A percentile compares a stretch with the other conserved stretches of the same genome.
Evolutionary conservation across 2,888 invertebrate species (phyloP).

Genomic region (Lepidochrysops patricia): DNA sequence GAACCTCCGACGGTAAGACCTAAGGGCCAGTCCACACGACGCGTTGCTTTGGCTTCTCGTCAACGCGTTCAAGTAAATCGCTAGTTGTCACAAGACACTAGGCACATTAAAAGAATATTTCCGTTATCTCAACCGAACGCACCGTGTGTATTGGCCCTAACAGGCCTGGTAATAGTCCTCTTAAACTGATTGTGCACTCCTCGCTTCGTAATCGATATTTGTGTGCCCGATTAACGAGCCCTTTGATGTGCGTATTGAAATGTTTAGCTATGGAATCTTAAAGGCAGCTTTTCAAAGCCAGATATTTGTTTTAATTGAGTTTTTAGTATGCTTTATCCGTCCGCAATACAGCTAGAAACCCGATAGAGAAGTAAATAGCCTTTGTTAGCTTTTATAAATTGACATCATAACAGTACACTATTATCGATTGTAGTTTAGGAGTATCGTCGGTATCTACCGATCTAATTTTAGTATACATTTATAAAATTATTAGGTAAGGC

Average conservation of each 20-base stretch:
- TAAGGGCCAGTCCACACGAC: constrained; percentile 25
- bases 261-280: not conserved
- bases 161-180: constrained; percentile 29
- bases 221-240: constrained; percentile 1
- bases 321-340: not conserved
- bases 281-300: constrained; percentile 6
- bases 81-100: not conserved
- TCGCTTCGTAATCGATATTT: constrained; percentile 30
- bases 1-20: constrained; percentile 88
- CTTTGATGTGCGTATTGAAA: not conserved
- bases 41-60: not conserved
- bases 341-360: not conserved
- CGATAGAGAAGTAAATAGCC: constrained; percentile 1
- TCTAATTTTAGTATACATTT: not conserved
- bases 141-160: not conserved
- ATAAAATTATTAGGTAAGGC: not conserved
- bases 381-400: not conserved
- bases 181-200: constrained; percentile 49
- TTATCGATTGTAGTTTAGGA: constrained; percentile 2
- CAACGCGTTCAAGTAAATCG: no score
- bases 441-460: not conserved
- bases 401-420: not conserved
- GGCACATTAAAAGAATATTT: no score
- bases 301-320: not conserved
- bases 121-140: not conserved